phyloP scores from a whole-genome alignment of 2,113 vertebrate genomes.

The Girardinichthys multiradiatus region DNA sequence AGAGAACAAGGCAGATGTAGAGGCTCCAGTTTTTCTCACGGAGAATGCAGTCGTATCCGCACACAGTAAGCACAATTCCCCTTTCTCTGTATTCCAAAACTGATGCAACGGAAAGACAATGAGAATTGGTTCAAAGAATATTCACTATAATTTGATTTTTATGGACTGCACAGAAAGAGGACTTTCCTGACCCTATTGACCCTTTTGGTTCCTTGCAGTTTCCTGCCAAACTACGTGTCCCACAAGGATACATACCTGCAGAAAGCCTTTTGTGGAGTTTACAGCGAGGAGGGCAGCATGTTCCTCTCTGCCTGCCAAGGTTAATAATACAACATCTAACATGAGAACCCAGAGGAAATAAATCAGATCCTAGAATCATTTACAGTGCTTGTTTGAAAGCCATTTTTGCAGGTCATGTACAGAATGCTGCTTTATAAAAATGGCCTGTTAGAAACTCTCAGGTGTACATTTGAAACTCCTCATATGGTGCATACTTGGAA shows the following conservation, averaged over 20 bases:
- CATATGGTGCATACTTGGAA: not conserved
- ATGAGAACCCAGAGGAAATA: conserved; percentile 14
- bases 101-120: not conserved
- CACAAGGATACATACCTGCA: conserved; percentile 88
- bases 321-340: conserved; percentile 61
- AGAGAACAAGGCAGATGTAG: conserved; percentile 88
- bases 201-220: conserved; percentile 79
- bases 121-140: not conserved
- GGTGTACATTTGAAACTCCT: too few species aligned
- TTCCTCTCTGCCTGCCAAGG: conserved; percentile 94
- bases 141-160: not conserved
- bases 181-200: conserved; percentile 1
- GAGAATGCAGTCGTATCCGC: conserved; percentile 87
- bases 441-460: too few species aligned
- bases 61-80: conserved; percentile 84
- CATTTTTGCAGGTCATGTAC: not conserved
- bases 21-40: conserved; percentile 90
- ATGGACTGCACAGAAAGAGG: not conserved
- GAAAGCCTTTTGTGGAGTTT: conserved; percentile 93
- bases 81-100: not conserved
- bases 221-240: conserved; percentile 88
- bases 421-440: too few species aligned
- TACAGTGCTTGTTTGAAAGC: conserved; percentile 12
- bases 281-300: conserved; percentile 87
- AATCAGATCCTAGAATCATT: conserved; percentile 9